These are phyloP conservation scores for Hartigia nigra DNA, from an alignment of 2,888 invertebrate species.

Conservation along the genomic window DNA sequence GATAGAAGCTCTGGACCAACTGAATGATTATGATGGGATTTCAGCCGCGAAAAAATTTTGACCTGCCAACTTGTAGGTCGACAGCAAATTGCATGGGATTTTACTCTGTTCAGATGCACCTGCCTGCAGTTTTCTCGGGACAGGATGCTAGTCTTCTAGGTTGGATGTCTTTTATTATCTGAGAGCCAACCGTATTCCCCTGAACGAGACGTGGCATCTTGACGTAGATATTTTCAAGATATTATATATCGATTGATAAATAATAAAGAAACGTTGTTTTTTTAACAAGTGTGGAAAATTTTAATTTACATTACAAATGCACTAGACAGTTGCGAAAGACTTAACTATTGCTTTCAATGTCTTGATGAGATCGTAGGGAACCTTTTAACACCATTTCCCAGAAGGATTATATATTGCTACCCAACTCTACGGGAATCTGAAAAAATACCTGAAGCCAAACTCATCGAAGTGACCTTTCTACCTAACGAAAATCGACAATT, in stretches of 20 bases:
- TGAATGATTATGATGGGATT: conserved; percentile 10
- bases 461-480: conserved; percentile 36
- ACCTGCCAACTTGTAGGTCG: conserved; percentile 45
- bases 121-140: conserved; percentile 31
- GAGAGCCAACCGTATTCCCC: background rate
- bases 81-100: conserved; percentile 31
- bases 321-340: too few species aligned
- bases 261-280: background rate
- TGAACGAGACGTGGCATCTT: background rate
- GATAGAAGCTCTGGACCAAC: background rate
- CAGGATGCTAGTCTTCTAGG: conserved; percentile 21
- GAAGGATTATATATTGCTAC: background rate
- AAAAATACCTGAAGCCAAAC: background rate
- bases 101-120: conserved; percentile 35
- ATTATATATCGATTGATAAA: background rate
- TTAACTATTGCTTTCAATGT: background rate
- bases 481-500: conserved; percentile 50
- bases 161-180: conserved; percentile 1
- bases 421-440: background rate
- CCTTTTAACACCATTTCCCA: background rate
- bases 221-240: background rate
- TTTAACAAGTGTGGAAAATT: background rate
- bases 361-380: background rate
- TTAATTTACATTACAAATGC: background rate
- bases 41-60: conserved; percentile 36